These are phyloP conservation scores for Mesorhabditis spiculigera DNA, from an alignment of 2,888 invertebrate genomes.

Conservation along the genomic window DNA sequence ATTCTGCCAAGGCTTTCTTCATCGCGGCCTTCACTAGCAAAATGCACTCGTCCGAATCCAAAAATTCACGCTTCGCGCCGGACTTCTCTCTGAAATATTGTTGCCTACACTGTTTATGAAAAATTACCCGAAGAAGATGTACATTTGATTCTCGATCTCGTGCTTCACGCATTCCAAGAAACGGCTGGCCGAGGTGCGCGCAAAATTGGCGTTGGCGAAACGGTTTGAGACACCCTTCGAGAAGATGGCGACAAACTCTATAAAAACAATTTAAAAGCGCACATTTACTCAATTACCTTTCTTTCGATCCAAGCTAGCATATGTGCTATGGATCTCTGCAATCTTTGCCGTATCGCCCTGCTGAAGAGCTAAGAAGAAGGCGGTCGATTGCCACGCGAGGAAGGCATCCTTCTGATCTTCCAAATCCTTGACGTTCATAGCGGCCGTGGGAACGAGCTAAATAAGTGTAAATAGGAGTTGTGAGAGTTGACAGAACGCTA, in stretches of 20 bases:
- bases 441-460: background rate
- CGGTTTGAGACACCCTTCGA: conserved; percentile 2
- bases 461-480: background rate
- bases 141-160: background rate
- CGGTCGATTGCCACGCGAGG: background rate
- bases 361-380: background rate
- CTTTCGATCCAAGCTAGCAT: conserved; percentile 1
- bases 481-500: background rate
- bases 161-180: background rate
- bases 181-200: background rate
- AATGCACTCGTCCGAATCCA: background rate
- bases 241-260: conserved; percentile 4
- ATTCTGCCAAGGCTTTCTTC: background rate
- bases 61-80: background rate
- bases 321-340: background rate
- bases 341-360: conserved; percentile 1
- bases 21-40: background rate
- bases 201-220: background rate
- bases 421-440: background rate
- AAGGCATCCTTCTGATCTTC: conserved; percentile 1
- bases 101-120: too few species aligned
- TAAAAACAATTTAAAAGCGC: background rate
- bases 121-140: conserved; percentile 2
- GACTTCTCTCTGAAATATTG: too few species aligned
- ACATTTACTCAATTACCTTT: background rate